Evolutionary conservation across 37 sponge, comb jelly and placozoan genomes (phyloP).

Genomic region (Geodia barretti): DNA sequence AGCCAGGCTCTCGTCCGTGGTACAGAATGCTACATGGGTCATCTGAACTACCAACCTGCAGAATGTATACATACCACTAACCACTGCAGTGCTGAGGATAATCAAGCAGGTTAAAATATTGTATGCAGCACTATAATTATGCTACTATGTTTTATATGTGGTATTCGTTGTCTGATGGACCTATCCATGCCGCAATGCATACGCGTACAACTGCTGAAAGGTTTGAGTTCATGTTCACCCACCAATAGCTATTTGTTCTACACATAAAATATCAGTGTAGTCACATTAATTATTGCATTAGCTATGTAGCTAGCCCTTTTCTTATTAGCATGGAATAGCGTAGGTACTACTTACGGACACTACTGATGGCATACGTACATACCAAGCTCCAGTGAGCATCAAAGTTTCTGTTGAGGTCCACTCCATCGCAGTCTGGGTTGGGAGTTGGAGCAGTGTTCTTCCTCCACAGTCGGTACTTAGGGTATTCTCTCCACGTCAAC

Average conservation of each 20-base stretch:
- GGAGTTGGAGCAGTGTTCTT: slow-evolving; percentile 43
- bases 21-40: slow-evolving; percentile 54
- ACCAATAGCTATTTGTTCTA: no score
- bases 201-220: no score
- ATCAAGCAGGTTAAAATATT: neutral
- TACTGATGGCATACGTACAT: neutral
- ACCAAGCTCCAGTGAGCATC: slow-evolving; percentile 61
- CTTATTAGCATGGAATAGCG: no score
- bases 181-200: no score
- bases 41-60: slow-evolving; percentile 23
- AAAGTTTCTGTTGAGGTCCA: slow-evolving; percentile 83
- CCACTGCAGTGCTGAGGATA: no score
- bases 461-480: slow-evolving; percentile 78
- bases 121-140: no score
- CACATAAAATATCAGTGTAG: no score
- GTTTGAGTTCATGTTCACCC: no score
- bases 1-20: slow-evolving; percentile 28
- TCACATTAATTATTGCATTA: neutral
- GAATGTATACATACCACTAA: neutral
- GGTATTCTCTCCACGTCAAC: slow-evolving; percentile 70
- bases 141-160: no score
- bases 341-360: no score
- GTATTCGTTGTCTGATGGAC: no score
- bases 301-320: no score
- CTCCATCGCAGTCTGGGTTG: slow-evolving; percentile 50